Base-by-base conservation (phyloP, 2,888 invertebrate genomes). In the Ophion costatus region DNA sequence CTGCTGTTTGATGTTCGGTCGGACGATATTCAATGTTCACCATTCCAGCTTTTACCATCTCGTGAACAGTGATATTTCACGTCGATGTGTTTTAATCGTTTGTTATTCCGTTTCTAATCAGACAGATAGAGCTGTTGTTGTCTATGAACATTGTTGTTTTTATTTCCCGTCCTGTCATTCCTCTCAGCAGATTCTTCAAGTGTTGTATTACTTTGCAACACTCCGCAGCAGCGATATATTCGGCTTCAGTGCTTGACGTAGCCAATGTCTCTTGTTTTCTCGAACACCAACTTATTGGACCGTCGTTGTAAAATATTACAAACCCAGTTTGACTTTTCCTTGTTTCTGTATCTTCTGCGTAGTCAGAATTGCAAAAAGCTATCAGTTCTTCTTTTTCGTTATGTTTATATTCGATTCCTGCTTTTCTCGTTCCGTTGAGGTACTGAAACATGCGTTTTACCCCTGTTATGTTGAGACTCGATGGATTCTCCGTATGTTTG, bases 161-260 rank as follows among this genome's bases (percentile, higher is more conserved):
- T 22, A 80, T 33, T 56, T 70, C 51, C 14, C 17, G 42, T 42
- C 71, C 71, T 10, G 83, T 84, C n/a, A 87, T 57, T 64, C 87
- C 84, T 24, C n/a, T 63, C 14, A 73, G 11, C 4, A 88, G n/a
- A 9, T 84, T 61, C 73, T 87, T 70, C 38, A 90, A 56, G 86
- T 89, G 88, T 24, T 88, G 76, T 7, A 88, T 83, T 73, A 90
- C 90, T 85, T 89, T 88, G 7, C 87, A 83, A 1, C 89, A 74
- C 14, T 71, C 76, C 2, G 77, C 66, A 2, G 82, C 64, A 0
- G 82, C 79, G 33, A 91, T 88, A 75, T 91, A 91, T 81, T 92
- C 91, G 0, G 92, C 88, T 75, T 92, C 91, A 2, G 89, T 90
- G 0, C 90, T 90, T 6, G 90, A 91, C 11, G 91, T 67, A 0